Conservation (phyloP, 2,888 invertebrate genomes). For the Nebria brevicollis region DNA sequence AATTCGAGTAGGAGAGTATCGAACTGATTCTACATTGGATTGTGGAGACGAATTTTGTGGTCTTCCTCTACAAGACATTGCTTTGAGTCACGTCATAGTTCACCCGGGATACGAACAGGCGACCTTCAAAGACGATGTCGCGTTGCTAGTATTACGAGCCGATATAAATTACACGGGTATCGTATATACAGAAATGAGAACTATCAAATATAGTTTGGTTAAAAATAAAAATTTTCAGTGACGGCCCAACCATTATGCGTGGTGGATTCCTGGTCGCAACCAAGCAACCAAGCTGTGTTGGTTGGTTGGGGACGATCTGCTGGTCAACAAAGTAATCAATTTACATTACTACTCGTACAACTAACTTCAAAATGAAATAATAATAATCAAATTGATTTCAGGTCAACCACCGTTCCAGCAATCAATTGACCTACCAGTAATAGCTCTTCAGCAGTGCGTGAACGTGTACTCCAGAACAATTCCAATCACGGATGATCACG, state of each 20-base stretch:
- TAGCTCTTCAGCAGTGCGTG: constrained; percentile 73
- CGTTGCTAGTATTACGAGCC: constrained; percentile 75
- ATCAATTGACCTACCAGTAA: constrained; percentile 72
- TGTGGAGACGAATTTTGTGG: constrained; percentile 82
- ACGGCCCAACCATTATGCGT: constrained; percentile 80
- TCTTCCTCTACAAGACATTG: constrained; percentile 74
- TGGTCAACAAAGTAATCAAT: constrained; percentile 63
- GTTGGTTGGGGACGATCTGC: constrained; percentile 82
- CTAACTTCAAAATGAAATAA: too few relatives aligned
- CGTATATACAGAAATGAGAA: constrained; percentile 51
- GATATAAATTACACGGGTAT: constrained; percentile 76
- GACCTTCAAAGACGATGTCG: constrained; percentile 73
- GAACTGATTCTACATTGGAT: constrained; percentile 77
- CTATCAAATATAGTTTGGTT: too few relatives aligned
- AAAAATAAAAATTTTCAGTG: constrained; percentile 64
- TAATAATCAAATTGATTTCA: constrained; percentile 42
- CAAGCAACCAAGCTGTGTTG: constrained; percentile 67
- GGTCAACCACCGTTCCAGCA: constrained; percentile 66
- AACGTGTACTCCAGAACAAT: constrained; percentile 75
- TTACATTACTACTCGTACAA: too few relatives aligned
- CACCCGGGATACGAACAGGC: constrained; percentile 78
- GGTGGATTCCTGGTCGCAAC: constrained; percentile 61
- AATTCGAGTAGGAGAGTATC: constrained; percentile 80
- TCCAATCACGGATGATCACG: constrained; percentile 71
- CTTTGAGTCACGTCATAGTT: constrained; percentile 79